These are phyloP conservation scores for Arnoldichthys spilopterus DNA, from an alignment of 2,797 vertebrate species.

Conservation along the genomic window DNA sequence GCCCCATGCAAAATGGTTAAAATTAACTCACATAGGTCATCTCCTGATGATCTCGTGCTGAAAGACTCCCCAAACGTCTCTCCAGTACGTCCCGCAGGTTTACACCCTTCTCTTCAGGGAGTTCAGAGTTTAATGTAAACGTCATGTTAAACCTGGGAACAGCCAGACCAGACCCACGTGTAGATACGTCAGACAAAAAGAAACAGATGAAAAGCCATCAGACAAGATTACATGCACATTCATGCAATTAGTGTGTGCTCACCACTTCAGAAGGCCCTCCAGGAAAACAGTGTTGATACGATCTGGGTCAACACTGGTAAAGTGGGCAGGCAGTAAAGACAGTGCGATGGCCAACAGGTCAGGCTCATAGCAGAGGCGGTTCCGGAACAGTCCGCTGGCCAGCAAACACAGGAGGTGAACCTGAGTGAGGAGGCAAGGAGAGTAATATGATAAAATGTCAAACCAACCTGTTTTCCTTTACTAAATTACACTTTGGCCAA, in stretches of 20 bases:
- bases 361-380: slow-evolving; percentile 82
- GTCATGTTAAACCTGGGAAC: slow-evolving; percentile 86
- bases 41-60: slow-evolving; percentile 85
- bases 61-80: slow-evolving; percentile 83
- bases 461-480: not conserved
- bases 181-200: not conserved
- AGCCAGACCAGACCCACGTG: slow-evolving; percentile 3
- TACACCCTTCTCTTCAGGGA: slow-evolving; percentile 75
- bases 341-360: slow-evolving; percentile 89
- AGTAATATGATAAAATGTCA: not conserved
- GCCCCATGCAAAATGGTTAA: not conserved
- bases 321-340: slow-evolving; percentile 85
- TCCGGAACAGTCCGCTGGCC: slow-evolving; percentile 88
- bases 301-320: slow-evolving; percentile 71
- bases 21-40: slow-evolving; percentile 87
- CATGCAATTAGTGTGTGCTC: slow-evolving; percentile 31
- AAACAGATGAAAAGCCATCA: slow-evolving; percentile 5
- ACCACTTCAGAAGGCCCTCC: slow-evolving; percentile 91
- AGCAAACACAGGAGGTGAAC: slow-evolving; percentile 94
- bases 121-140: slow-evolving; percentile 85
- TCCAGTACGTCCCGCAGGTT: slow-evolving; percentile 76
- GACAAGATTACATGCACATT: not conserved
- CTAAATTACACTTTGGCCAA: not conserved
- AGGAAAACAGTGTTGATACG: slow-evolving; percentile 79
- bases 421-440: slow-evolving; percentile 66